These are phyloP conservation scores for Corydoras maculifer DNA, from an alignment of 2,113 vertebrate genomes.

Conservation along the genomic window DNA sequence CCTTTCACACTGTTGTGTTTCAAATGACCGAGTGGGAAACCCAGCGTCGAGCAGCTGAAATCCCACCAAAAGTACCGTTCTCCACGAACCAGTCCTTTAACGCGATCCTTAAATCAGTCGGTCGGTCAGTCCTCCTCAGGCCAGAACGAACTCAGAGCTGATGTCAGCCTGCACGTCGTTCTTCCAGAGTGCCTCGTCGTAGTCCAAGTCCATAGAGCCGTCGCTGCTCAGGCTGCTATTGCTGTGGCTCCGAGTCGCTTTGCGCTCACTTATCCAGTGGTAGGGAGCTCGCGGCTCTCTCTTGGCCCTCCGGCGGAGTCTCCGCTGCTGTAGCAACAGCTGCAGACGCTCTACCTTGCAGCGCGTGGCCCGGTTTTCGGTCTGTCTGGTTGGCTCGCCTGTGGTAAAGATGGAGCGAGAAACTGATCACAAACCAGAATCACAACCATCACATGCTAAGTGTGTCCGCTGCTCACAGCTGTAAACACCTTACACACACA, in stretches of 20 bases:
- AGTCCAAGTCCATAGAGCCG: slow-evolving; percentile 71
- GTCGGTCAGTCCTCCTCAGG: slow-evolving; percentile 45
- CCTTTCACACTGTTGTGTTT: neutral
- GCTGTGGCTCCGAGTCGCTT: slow-evolving; percentile 65
- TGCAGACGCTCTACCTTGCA: slow-evolving; percentile 86
- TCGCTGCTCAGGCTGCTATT: slow-evolving; percentile 49
- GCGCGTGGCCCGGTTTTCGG: slow-evolving; percentile 79
- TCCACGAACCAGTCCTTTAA: too few species aligned
- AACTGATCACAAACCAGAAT: neutral
- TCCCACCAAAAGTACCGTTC: too few species aligned
- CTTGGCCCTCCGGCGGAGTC: slow-evolving; percentile 73
- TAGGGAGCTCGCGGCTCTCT: slow-evolving; percentile 67
- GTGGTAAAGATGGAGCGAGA: neutral
- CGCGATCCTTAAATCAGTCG: too few species aligned
- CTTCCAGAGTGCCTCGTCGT: slow-evolving; percentile 79
- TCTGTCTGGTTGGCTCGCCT: slow-evolving; percentile 67
- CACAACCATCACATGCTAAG: neutral
- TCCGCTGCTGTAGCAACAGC: slow-evolving; percentile 81
- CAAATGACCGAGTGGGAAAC: neutral
- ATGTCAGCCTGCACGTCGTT: slow-evolving; percentile 76
- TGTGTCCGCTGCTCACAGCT: too few species aligned
- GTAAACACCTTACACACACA: too few species aligned
- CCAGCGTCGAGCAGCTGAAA: too few species aligned
- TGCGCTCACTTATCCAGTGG: slow-evolving; percentile 71
- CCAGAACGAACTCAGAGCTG: slow-evolving; percentile 75